Evolutionary conservation across 1,140 invertebrate species (phyloP).

Genomic region (Hypsibius dujardini): DNA sequence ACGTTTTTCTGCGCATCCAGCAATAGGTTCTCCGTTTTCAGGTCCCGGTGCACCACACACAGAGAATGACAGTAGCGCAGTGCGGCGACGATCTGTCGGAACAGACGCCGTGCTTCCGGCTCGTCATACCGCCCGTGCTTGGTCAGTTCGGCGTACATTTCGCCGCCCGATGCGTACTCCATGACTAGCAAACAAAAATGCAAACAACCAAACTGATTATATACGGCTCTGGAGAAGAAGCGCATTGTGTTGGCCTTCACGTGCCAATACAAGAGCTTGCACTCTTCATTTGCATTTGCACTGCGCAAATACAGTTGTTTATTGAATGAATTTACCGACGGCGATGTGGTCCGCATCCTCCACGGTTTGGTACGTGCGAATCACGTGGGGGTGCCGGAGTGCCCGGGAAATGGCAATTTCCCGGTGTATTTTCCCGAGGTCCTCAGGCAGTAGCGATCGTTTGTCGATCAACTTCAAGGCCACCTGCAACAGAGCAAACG

Average conservation of each 20-base stretch:
- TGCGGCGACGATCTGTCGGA: constrained; percentile 92
- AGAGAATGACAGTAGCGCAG: constrained; percentile 99
- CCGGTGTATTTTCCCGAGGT: constrained; percentile 32
- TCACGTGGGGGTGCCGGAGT: not conserved
- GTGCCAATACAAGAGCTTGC: constrained; percentile 12
- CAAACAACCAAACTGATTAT: not conserved
- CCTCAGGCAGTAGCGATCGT: not conserved
- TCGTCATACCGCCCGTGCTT: constrained; percentile 99
- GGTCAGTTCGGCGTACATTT: constrained; percentile 98
- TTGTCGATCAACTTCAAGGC: constrained; percentile 30
- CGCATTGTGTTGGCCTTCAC: not conserved
- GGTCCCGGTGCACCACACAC: constrained; percentile 92
- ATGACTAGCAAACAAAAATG: constrained; percentile 45
- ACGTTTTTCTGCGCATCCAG: constrained; percentile 99
- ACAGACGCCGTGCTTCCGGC: constrained; percentile 98
- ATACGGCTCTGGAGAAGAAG: not conserved
- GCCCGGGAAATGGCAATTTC: constrained; percentile 16
- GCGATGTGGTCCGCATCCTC: constrained; percentile 7
- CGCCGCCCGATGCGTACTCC: constrained; percentile 75
- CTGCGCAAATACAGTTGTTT: not conserved
- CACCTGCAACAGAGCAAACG: constrained; percentile 35
- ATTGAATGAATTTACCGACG: constrained; percentile 22
- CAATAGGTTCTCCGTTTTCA: constrained; percentile 92
- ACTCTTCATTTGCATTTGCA: not conserved
- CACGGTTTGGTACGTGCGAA: not conserved